These are phyloP conservation scores for Momotus momota DNA, from an alignment of 2,797 vertebrate species.

Conservation along the genomic window DNA sequence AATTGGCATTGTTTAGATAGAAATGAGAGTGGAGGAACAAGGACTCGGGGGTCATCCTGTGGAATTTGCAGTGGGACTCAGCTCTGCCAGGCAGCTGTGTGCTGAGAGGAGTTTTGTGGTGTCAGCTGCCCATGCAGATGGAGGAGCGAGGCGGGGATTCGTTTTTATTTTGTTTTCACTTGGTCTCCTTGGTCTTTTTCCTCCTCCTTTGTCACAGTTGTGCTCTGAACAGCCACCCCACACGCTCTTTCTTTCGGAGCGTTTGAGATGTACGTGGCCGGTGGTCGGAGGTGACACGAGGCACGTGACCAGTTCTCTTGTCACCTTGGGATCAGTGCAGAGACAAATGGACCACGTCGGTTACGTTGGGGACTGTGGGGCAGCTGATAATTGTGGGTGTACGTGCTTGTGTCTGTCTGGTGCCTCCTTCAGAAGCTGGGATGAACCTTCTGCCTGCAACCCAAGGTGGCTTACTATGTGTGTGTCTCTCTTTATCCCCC, in stretches of 20 bases:
- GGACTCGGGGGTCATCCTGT: constrained; percentile 32
- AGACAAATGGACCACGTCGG: accelerated
- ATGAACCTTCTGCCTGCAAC: background rate
- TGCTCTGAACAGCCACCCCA: background rate
- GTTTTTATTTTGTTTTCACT: background rate
- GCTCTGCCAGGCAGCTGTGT: constrained; percentile 51
- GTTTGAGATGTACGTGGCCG: accelerated
- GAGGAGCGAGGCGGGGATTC: background rate
- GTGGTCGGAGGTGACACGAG: too few species aligned
- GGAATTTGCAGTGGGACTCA: constrained; percentile 40
- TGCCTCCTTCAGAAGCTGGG: background rate
- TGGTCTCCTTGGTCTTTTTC: background rate
- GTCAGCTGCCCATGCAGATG: constrained; percentile 44
- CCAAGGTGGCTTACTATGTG: background rate
- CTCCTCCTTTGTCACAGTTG: background rate
- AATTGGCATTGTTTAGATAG: constrained; percentile 38
- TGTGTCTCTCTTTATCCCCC: background rate
- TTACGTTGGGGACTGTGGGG: background rate
- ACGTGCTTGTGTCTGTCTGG: background rate
- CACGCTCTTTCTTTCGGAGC: background rate
- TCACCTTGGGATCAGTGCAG: background rate
- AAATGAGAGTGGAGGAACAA: constrained; percentile 6
- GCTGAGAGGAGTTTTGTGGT: constrained; percentile 15
- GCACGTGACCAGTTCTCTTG: background rate
- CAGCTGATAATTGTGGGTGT: background rate